A percentile compares a stretch with the other conserved stretches of the same genome.
These are phyloP conservation scores for Fregata magnificens DNA, from an alignment of 2,113 vertebrate genomes.

Conservation along the genomic window DNA sequence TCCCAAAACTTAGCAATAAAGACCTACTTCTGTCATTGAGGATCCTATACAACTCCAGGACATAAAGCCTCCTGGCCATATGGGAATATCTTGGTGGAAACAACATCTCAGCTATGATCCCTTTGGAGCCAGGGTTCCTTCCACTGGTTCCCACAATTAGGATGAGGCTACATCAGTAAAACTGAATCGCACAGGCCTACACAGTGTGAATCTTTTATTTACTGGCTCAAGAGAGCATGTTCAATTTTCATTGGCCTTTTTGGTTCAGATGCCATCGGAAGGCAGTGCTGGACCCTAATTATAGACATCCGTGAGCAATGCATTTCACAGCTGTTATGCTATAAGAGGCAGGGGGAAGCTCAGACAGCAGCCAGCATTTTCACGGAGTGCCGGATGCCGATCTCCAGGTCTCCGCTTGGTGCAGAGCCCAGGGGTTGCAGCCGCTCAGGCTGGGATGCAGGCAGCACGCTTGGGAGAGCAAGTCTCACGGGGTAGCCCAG, in stretches of 20 bases:
- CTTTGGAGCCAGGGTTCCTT: neutral
- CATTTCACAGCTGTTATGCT: constrained; percentile 44
- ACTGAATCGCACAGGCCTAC: neutral
- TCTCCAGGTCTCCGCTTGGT: accelerated
- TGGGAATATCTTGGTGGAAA: neutral
- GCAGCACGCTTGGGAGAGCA: neutral
- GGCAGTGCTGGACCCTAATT: neutral
- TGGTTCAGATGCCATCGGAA: neutral
- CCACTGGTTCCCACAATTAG: neutral
- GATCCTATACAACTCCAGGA: neutral
- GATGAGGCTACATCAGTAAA: neutral
- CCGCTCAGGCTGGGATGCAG: neutral
- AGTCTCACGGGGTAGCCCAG: neutral
- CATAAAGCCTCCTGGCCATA: neutral
- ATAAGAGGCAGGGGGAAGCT: neutral
- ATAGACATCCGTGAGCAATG: constrained; percentile 11
- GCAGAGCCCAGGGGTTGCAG: neutral
- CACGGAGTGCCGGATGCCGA: accelerated
- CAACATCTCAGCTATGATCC: neutral
- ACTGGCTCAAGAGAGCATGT: neutral
- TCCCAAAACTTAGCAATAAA: neutral
- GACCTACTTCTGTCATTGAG: neutral
- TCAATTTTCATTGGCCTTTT: neutral
- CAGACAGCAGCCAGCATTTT: neutral
- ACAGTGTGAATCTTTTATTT: neutral